A percentile compares a stretch with the other conserved stretches of the same genome.
These are phyloP conservation scores for Sinohyriopsis cumingii DNA, from an alignment of 2,888 invertebrate species.

Conservation along the genomic window DNA sequence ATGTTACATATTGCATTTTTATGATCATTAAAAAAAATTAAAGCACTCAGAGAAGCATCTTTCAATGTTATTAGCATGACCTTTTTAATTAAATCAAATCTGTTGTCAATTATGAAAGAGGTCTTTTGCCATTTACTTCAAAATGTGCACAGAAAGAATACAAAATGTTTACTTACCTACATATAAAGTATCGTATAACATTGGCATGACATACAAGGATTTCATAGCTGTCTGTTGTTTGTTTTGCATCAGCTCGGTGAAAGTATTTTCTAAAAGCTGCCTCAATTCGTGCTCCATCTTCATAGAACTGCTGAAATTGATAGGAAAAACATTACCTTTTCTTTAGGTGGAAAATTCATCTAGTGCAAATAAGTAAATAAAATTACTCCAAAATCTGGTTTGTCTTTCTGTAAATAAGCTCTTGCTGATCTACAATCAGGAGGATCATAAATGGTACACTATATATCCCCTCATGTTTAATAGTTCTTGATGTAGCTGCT, in stretches of 20 bases:
- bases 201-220: conserved; percentile 97
- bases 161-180: conserved; percentile 63
- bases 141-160: background rate
- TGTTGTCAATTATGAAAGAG: too few relatives aligned
- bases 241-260: conserved; percentile 86
- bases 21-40: too few relatives aligned
- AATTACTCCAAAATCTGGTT: background rate
- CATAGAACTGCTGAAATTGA: conserved; percentile 86
- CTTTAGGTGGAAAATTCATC: background rate
- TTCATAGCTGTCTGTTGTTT: conserved; percentile 88
- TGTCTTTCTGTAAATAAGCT: background rate
- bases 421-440: too few relatives aligned
- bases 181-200: conserved; percentile 87
- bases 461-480: too few relatives aligned
- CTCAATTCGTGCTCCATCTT: conserved; percentile 95
- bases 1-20: too few relatives aligned
- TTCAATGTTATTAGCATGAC: too few relatives aligned
- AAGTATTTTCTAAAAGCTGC: conserved; percentile 95
- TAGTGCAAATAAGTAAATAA: background rate
- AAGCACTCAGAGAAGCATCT: too few relatives aligned
- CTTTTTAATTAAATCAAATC: too few relatives aligned
- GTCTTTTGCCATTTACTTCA: too few relatives aligned
- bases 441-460: too few relatives aligned
- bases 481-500: too few relatives aligned
- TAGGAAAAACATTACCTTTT: background rate